These are phyloP conservation scores for Amphipyra berbera DNA, from an alignment of 2,888 invertebrate genomes.

Conservation along the genomic window DNA sequence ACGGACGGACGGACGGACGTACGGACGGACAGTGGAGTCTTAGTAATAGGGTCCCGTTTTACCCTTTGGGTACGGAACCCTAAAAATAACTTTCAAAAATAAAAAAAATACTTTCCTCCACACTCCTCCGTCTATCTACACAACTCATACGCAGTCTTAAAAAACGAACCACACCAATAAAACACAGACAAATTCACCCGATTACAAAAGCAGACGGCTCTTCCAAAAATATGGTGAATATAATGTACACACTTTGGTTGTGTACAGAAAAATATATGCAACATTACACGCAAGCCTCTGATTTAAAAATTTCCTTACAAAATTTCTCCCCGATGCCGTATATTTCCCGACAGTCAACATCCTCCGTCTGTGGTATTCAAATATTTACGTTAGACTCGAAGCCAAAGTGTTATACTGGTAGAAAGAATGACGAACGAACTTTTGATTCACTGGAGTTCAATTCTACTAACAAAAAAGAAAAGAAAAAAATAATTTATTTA, in stretches of 20 bases:
- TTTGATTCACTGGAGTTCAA: not conserved
- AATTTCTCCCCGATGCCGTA: constrained; percentile 64
- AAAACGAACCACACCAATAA: constrained; percentile 2
- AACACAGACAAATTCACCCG: constrained; percentile 11
- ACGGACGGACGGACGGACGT: no score
- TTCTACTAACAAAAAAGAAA: no score
- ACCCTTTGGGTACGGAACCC: no score
- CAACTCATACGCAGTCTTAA: not conserved
- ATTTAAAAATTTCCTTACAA: constrained; percentile 67
- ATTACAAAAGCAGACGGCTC: constrained; percentile 1
- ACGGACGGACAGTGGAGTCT: no score
- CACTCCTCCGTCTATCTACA: not conserved
- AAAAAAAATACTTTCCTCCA: no score
- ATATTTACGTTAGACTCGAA: constrained; percentile 71
- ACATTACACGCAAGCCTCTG: constrained; percentile 57
- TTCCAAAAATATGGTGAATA: constrained; percentile 12
- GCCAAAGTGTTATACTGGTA: constrained; percentile 53
- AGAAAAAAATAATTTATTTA: no score
- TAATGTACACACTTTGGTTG: constrained; percentile 22
- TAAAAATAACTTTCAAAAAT: no score
- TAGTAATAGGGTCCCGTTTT: no score
- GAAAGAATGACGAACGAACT: constrained; percentile 30
- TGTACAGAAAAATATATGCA: constrained; percentile 26
- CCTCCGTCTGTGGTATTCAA: constrained; percentile 71
- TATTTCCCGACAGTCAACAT: constrained; percentile 68